Conservation (phyloP, 1,140 invertebrate genomes). For the Phymorhynchus buccinoides region DNA sequence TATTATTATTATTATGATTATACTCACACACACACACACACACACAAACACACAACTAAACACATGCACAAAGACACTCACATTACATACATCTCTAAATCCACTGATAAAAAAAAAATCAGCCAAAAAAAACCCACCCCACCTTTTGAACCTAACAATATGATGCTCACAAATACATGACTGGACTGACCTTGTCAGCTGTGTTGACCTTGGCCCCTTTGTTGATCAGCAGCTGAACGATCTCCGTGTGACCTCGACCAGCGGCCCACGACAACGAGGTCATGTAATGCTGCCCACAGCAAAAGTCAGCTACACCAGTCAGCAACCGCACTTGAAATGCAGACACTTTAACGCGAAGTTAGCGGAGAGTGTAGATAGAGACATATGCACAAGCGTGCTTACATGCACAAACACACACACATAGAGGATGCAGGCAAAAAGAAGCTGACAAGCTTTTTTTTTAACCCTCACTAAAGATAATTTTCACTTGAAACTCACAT, state of each 20-base stretch:
- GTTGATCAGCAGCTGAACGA: conserved; percentile 86
- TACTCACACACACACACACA: background rate
- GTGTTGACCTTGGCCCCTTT: conserved; percentile 93
- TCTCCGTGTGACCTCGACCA: conserved; percentile 89
- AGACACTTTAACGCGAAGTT: too few relatives aligned
- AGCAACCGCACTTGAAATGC: background rate
- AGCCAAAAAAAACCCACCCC: background rate
- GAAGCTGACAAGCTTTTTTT: too few relatives aligned
- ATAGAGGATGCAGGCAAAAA: too few relatives aligned
- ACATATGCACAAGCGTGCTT: too few relatives aligned
- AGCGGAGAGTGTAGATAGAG: too few relatives aligned
- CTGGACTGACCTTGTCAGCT: conserved; percentile 83
- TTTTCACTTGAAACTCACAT: too few relatives aligned
- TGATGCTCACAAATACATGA: conserved; percentile 6
- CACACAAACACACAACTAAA: background rate
- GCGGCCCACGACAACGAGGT: conserved; percentile 94
- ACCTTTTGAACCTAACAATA: background rate
- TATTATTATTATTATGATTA: too few relatives aligned
- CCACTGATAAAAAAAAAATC: too few relatives aligned
- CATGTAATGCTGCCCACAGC: conserved; percentile 84
- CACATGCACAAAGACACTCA: background rate
- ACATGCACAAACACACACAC: too few relatives aligned
- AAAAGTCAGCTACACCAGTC: background rate
- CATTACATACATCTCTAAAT: background rate
- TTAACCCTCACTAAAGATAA: too few relatives aligned